Conservation (phyloP, 2,888 invertebrate species). For the Sesamia inferens region DNA sequence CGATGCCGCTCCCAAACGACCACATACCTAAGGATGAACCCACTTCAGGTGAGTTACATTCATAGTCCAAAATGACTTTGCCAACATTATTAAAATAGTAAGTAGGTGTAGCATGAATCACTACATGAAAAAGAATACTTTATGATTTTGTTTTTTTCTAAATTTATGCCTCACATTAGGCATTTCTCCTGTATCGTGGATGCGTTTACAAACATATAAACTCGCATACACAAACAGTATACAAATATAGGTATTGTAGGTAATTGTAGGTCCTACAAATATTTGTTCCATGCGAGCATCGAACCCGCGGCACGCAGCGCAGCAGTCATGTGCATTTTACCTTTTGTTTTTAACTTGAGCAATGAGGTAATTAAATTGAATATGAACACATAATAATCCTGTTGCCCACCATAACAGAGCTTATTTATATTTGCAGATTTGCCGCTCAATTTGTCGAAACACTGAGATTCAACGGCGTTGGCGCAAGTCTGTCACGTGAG, state of each 20-base stretch:
- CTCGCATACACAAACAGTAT: too few species aligned
- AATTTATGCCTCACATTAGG: too few species aligned
- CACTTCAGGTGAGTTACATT: constrained; percentile 86
- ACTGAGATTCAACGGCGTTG: constrained; percentile 84
- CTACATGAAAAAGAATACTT: not conserved
- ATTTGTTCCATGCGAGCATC: too few species aligned
- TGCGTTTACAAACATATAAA: too few species aligned
- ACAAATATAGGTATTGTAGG: too few species aligned
- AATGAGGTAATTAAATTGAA: not conserved
- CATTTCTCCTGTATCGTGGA: not conserved
- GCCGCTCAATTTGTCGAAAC: constrained; percentile 97
- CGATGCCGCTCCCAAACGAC: constrained; percentile 85
- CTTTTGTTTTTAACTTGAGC: not conserved
- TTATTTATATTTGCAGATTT: constrained; percentile 92
- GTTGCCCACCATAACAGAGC: constrained; percentile 21
- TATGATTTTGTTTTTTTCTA: too few species aligned
- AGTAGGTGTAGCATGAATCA: not conserved
- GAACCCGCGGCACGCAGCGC: too few species aligned
- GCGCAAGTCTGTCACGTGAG: constrained; percentile 76
- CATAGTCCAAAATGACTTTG: not conserved
- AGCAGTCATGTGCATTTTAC: not conserved
- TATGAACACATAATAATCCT: not conserved
- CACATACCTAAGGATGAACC: constrained; percentile 90
- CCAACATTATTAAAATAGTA: not conserved
- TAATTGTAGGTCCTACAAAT: too few species aligned